Conservation (phyloP, 2,888 invertebrate genomes). For the Himalopsyche tibetana region DNA sequence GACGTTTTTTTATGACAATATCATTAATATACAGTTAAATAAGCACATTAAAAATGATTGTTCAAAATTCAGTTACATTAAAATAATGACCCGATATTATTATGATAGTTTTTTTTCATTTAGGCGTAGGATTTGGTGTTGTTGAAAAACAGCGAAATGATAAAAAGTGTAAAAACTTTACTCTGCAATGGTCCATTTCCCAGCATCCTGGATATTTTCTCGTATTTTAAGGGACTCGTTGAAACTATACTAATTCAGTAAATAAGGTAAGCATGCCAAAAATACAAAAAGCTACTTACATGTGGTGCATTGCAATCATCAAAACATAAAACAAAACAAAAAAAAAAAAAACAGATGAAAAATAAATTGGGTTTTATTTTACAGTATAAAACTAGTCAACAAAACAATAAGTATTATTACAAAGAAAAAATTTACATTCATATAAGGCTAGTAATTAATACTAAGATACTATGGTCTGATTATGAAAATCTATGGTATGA, state of each 20-base stretch:
- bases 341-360: slow-evolving; percentile 69
- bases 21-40: too few relatives aligned
- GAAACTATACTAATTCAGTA: not conserved
- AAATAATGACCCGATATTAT: too few relatives aligned
- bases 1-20: too few relatives aligned
- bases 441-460: slow-evolving; percentile 16
- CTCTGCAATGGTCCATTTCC: too few relatives aligned
- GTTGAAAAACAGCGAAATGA: too few relatives aligned
- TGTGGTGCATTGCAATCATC: slow-evolving; percentile 26
- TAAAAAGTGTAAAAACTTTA: too few relatives aligned
- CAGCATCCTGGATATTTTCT: too few relatives aligned
- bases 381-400: slow-evolving; percentile 63
- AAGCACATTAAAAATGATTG: too few relatives aligned
- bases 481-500: not conserved
- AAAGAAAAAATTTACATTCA: slow-evolving; percentile 43
- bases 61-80: too few relatives aligned
- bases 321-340: slow-evolving; percentile 54
- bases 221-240: not conserved
- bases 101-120: too few relatives aligned
- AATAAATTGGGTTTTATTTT: slow-evolving; percentile 66
- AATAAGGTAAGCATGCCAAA: not conserved
- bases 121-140: too few relatives aligned
- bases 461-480: not conserved
- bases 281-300: slow-evolving; percentile 37
- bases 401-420: slow-evolving; percentile 54